A percentile compares a stretch with the other conserved stretches of the same genome.
Evolutionary conservation across 1,140 invertebrate genomes (phyloP).

Genomic region (Archivesica marissinica): DNA sequence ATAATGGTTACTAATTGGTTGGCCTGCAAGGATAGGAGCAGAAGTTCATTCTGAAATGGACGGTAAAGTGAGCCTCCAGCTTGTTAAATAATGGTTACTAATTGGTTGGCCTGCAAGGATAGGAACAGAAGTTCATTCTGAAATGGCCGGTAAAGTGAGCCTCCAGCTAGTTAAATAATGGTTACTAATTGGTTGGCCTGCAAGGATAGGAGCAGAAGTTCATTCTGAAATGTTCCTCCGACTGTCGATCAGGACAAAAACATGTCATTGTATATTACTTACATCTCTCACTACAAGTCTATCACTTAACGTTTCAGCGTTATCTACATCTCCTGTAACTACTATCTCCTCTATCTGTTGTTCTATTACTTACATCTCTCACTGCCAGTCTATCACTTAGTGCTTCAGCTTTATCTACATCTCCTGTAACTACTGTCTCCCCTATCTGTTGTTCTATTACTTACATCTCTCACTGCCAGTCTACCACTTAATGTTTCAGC

Average conservation of each 20-base stretch:
- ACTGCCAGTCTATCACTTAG: constrained; percentile 65
- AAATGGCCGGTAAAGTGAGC: no score
- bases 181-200: no score
- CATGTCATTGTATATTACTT: no score
- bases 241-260: not conserved
- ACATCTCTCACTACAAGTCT: constrained; percentile 64
- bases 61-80: no score
- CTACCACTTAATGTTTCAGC: constrained; percentile 65
- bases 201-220: no score
- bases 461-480: constrained; percentile 66
- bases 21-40: no score
- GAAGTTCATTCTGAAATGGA: no score
- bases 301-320: constrained; percentile 65
- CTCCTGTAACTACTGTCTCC: constrained; percentile 46
- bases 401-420: constrained; percentile 58
- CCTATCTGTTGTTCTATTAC: constrained; percentile 62
- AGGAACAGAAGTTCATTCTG: no score
- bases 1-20: no score
- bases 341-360: constrained; percentile 60
- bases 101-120: no score
- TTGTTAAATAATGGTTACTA: no score
- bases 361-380: constrained; percentile 66
- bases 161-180: no score
- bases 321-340: constrained; percentile 46
- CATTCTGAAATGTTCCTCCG: not conserved